Conservation (phyloP, 2,113 vertebrate species). For the Helogale parvula region DNA sequence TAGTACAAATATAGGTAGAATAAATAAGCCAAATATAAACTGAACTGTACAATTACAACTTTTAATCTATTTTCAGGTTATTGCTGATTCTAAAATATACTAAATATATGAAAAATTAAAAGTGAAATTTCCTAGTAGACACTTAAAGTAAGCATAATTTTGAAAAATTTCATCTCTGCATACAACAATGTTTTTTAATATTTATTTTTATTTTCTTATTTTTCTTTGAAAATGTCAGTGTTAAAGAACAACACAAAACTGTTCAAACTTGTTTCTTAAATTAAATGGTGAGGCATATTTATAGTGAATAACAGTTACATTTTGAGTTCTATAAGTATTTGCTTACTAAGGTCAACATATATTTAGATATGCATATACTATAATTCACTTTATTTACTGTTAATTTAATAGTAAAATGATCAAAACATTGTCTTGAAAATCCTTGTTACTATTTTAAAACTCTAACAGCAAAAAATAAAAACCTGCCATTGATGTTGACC, state of each 20-base stretch:
- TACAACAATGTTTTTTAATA: neutral
- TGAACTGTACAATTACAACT: neutral
- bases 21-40: neutral
- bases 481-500: conserved; percentile 28
- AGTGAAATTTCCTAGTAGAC: neutral
- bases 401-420: conserved; percentile 38
- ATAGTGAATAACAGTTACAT: neutral
- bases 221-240: neutral
- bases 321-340: conserved; percentile 17
- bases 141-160: conserved; percentile 29
- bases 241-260: neutral
- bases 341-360: neutral
- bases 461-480: neutral
- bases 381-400: neutral
- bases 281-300: neutral
- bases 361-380: neutral
- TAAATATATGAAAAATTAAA: conserved; percentile 27
- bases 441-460: conserved; percentile 20
- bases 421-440: neutral
- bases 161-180: neutral
- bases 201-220: neutral
- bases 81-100: neutral
- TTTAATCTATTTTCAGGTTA: conserved; percentile 6
- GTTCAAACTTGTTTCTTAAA: neutral
- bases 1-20: neutral